These are phyloP conservation scores for Beris chalybata DNA, from an alignment of 2,888 invertebrate genomes.

Conservation along the genomic window DNA sequence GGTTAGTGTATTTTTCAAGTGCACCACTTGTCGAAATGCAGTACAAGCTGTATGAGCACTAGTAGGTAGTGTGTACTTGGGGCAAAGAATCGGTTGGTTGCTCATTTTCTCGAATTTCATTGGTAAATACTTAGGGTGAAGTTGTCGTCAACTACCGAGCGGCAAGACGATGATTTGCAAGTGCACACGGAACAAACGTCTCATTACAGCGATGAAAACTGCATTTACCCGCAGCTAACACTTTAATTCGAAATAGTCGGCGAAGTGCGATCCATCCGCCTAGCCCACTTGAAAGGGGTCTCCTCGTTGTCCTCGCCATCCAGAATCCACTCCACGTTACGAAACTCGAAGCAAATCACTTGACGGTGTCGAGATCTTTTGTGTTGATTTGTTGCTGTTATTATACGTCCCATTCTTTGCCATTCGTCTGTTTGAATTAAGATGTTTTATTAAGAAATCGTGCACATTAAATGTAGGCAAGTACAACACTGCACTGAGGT, in stretches of 20 bases:
- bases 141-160: constrained; percentile 1
- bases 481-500: too few relatives aligned
- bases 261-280: constrained; percentile 13
- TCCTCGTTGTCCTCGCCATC: neutral
- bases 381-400: constrained; percentile 30
- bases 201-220: constrained; percentile 32
- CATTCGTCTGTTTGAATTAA: constrained; percentile 24
- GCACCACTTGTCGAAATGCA: constrained; percentile 5
- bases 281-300: neutral
- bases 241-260: constrained; percentile 14
- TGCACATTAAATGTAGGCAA: constrained; percentile 23
- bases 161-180: constrained; percentile 30
- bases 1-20: constrained; percentile 17
- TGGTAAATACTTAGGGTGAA: constrained; percentile 24
- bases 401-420: constrained; percentile 24
- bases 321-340: neutral
- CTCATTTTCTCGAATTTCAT: constrained; percentile 13
- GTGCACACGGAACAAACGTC: constrained; percentile 29
- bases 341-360: constrained; percentile 26
- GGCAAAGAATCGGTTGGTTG: neutral
- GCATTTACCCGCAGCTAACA: constrained; percentile 15
- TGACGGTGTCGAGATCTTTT: constrained; percentile 28
- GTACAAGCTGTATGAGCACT: neutral
- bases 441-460: constrained; percentile 31
- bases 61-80: too few relatives aligned